Evolutionary conservation across 2,797 vertebrate species (phyloP), one percentile per base, ranked within the genome.

Genomic region (Chelidonichthys spinosus): DNA sequence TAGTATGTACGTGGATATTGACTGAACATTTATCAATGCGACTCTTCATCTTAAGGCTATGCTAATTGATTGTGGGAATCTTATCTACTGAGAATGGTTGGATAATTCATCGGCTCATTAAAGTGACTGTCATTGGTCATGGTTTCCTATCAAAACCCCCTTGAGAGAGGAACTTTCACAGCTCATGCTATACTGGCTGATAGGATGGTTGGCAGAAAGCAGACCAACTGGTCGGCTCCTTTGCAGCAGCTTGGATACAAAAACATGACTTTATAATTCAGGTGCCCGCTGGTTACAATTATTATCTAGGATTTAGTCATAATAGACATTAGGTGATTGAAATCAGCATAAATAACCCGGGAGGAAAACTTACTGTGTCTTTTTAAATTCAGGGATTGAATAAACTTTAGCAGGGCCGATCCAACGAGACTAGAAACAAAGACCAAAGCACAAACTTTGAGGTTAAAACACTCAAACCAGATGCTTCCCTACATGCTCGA

Each of bases 321-420:
- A 63, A 59, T 6, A 67, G 4, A 46, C 6, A 35, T 42, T 25
- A 40, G 40, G 70, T 40, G 14, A 63, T 66, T 11, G 35, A 47
- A 63, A 58, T 69, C 25, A 43, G 18, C 33, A 49, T 42, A 33
- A 69, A 79, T 58, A 35, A 63, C 64, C 33, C 36, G 25, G 25
- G 37, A 70, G 18, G 25, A 36, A 36, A 40, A 54, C 1, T 9
- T 2, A 9, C 46, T 13, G 7, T 64, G 4, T 59, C 17, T n/a
- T 55, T 63, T 81, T 55, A 68, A 82, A 82, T 52, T 69, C 33
- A 43, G 39, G 40, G 14, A 25, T 61, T 69, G 40, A 67, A 46
- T 52, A 1, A 49, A 69, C 13, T 25, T 69, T 49, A n/a, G 13
- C 35, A 32, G 40, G 68, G 62, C 18, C 13, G 36, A 76, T 63